Percentiles rank a stretch among this genome's conserved stretches.
Evolutionary conservation across 2,888 invertebrate species (phyloP).

Genomic region (Diadegma fenestrale): DNA sequence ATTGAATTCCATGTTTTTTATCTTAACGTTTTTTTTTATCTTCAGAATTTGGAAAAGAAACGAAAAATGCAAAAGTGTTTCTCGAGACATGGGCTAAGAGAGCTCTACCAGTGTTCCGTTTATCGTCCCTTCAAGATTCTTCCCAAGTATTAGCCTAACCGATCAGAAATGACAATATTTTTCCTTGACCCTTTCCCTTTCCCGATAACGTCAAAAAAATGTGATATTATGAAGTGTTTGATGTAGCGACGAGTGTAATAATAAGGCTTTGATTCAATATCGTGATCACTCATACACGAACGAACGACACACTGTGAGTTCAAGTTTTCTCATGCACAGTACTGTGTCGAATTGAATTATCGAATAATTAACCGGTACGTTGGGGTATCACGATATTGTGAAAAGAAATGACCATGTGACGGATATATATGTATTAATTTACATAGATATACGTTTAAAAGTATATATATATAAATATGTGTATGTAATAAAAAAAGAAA

Average conservation of each 20-base stretch:
- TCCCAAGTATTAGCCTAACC: constrained; percentile 29
- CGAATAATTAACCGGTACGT: neutral
- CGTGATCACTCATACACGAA: constrained; percentile 46
- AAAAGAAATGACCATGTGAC: constrained; percentile 24
- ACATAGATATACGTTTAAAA: constrained; percentile 13
- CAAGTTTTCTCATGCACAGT: neutral
- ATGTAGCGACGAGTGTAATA: constrained; percentile 61
- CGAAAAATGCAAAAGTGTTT: constrained; percentile 80
- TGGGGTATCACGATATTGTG: constrained; percentile 14
- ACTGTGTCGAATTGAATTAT: neutral
- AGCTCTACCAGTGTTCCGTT: constrained; percentile 56
- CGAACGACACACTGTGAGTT: neutral
- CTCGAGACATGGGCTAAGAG: constrained; percentile 87
- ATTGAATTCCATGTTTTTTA: neutral
- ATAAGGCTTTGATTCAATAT: constrained; percentile 29
- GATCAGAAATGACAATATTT: neutral
- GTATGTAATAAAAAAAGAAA: constrained; percentile 48
- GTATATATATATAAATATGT: constrained; percentile 37
- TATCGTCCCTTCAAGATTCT: constrained; percentile 10
- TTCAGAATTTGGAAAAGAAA: constrained; percentile 13
- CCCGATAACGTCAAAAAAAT: constrained; percentile 24
- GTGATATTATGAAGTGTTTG: constrained; percentile 54
- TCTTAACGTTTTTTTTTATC: neutral
- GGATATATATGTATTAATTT: constrained; percentile 1
- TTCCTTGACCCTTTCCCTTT: constrained; percentile 14